A percentile compares a stretch with the other conserved stretches of the same genome.
Evolutionary conservation across 2,113 vertebrate species (phyloP).

Genomic region (Scatophagus argus): DNA sequence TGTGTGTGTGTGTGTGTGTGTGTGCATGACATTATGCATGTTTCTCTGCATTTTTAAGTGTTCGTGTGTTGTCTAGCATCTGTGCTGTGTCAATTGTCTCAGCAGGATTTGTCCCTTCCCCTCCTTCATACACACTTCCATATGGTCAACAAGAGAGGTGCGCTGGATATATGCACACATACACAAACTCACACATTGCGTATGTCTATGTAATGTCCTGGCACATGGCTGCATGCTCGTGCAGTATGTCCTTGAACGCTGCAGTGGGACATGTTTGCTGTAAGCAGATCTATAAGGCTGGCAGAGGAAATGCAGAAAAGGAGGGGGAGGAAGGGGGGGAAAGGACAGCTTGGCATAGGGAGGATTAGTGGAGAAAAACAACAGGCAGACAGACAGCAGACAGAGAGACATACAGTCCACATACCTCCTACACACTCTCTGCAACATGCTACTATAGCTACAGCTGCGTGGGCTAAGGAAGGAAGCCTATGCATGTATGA

Average conservation of each 20-base stretch:
- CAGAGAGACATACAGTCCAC: background rate
- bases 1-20: background rate
- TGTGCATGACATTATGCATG: background rate
- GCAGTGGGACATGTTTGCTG: slow-evolving; percentile 65
- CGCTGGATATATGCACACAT: slow-evolving; percentile 9
- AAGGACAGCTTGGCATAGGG: slow-evolving; percentile 8
- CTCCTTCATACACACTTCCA: slow-evolving; percentile 47
- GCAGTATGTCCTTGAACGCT: slow-evolving; percentile 77
- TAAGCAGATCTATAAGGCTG: slow-evolving; percentile 55
- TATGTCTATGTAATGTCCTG: slow-evolving; percentile 33
- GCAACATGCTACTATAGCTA: slow-evolving; percentile 9
- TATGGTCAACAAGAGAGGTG: slow-evolving; percentile 52
- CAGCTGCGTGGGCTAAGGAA: background rate
- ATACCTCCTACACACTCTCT: slow-evolving; percentile 23
- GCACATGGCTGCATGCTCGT: slow-evolving; percentile 11
- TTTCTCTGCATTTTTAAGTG: slow-evolving; percentile 22
- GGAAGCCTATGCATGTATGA: background rate
- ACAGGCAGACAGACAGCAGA: background rate
- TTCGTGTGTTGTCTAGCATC: slow-evolving; percentile 56
- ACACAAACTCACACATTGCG: background rate
- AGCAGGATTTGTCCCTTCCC: slow-evolving; percentile 32
- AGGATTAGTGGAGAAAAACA: slow-evolving; percentile 16
- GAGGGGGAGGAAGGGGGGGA: slow-evolving; percentile 29
- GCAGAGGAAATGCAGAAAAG: slow-evolving; percentile 33
- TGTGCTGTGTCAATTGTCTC: slow-evolving; percentile 63